Percentiles rank a stretch among this genome's conserved stretches.
Evolutionary conservation across 2,113 vertebrate species (phyloP).

Genomic region (Nanorana parkeri): DNA sequence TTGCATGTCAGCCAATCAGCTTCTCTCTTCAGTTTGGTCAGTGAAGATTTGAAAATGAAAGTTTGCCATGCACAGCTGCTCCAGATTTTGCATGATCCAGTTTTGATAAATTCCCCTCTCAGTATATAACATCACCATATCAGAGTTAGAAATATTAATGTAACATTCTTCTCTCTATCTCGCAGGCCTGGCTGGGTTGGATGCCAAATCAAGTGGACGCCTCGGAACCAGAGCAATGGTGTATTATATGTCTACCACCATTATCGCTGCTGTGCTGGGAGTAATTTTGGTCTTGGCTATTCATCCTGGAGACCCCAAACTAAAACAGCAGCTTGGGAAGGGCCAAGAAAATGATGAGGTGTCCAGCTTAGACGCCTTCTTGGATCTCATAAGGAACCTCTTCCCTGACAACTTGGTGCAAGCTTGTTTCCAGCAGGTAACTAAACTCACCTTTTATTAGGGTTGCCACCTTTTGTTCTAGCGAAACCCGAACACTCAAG

Average conservation of each 20-base stretch:
- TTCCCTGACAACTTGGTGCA: constrained; percentile 98
- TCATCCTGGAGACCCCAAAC: constrained; percentile 95
- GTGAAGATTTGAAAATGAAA: too few relatives aligned
- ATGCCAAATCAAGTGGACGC: constrained; percentile 96
- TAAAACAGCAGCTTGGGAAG: constrained; percentile 91
- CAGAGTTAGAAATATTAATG: too few relatives aligned
- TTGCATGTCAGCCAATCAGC: too few relatives aligned
- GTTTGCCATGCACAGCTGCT: too few relatives aligned
- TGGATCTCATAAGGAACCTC: constrained; percentile 96
- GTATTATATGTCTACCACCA: constrained; percentile 95
- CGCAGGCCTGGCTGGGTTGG: constrained; percentile 91
- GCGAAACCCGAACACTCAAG: too few relatives aligned
- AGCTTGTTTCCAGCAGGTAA: constrained; percentile 98
- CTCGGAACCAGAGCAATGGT: constrained; percentile 96
- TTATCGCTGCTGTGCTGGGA: constrained; percentile 95
- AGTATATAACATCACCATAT: too few relatives aligned
- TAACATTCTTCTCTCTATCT: constrained; percentile 52
- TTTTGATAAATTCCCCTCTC: too few relatives aligned
- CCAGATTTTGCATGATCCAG: too few relatives aligned
- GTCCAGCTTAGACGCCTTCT: constrained; percentile 95
- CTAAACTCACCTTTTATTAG: not conserved
- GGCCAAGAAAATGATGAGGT: constrained; percentile 94
- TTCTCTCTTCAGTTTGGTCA: too few relatives aligned
- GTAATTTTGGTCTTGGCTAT: constrained; percentile 96
- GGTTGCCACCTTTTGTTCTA: too few relatives aligned